These are phyloP conservation scores for Trisateles emortualis DNA, from an alignment of 2,888 invertebrate genomes.

Conservation along the genomic window DNA sequence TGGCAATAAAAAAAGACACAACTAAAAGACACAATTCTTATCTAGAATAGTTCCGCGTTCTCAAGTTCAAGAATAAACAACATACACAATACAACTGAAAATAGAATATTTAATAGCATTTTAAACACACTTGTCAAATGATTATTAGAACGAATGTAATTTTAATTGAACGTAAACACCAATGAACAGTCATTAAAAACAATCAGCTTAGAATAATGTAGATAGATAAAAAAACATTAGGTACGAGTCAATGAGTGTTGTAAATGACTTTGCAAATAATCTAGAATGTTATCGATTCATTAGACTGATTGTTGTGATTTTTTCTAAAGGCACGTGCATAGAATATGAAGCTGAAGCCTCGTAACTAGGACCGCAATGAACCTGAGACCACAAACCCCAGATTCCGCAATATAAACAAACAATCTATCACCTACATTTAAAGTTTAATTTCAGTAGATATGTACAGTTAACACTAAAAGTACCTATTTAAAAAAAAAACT, in stretches of 20 bases:
- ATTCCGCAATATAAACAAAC: too few species aligned
- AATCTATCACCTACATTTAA: too few species aligned
- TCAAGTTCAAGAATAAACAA: not conserved
- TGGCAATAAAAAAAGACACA: too few species aligned
- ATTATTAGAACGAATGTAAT: constrained; percentile 31
- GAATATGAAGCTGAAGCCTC: too few species aligned
- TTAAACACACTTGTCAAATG: not conserved
- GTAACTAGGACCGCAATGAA: too few species aligned
- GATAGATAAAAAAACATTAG: not conserved
- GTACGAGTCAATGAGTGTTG: not conserved
- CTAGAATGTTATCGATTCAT: not conserved
- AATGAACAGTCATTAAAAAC: constrained; percentile 33
- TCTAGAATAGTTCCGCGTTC: not conserved
- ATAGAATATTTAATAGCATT: not conserved
- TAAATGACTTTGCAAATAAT: not conserved
- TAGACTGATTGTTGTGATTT: too few species aligned
- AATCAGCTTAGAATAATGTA: constrained; percentile 24
- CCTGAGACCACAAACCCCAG: too few species aligned
- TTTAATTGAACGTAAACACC: constrained; percentile 34
- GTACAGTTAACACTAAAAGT: too few species aligned
- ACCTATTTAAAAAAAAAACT: too few species aligned
- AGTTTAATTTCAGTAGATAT: too few species aligned
- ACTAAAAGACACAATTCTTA: too few species aligned
- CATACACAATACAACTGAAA: not conserved
- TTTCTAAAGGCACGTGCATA: too few species aligned